phyloP scores from a whole-genome alignment of 2,797 vertebrate species.

The Todus mexicanus region DNA sequence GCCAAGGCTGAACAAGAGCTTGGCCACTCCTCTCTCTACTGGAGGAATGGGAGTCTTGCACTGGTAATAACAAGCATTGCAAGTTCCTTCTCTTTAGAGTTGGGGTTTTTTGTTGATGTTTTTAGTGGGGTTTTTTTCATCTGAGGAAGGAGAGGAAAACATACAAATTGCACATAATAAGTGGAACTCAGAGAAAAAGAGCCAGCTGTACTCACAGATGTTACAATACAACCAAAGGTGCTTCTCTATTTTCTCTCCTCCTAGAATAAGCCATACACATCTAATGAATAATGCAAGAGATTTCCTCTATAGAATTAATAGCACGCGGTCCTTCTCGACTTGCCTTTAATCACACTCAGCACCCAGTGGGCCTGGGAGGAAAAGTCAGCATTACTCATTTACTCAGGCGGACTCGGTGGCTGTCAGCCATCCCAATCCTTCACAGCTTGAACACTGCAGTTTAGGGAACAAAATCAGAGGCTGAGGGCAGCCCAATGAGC shows the following conservation, averaged over 20 bases:
- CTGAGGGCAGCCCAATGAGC: not conserved
- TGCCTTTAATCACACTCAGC: conserved; percentile 43
- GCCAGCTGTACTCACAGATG: conserved; percentile 53
- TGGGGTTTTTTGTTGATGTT: not conserved
- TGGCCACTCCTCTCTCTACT: not conserved
- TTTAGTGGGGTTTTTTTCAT: not conserved
- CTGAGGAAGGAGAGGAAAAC: conserved; percentile 19
- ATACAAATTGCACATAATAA: conserved; percentile 44
- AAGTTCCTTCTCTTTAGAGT: not conserved
- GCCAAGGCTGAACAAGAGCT: not conserved
- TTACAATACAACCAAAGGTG: conserved; percentile 33
- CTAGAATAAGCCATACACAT: not conserved
- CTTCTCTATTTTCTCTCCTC: conserved; percentile 16
- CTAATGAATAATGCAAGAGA: conserved; percentile 33
- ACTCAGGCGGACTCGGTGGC: not conserved
- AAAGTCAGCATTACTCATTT: conserved; percentile 3
- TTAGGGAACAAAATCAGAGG: not conserved
- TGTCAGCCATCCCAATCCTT: not conserved
- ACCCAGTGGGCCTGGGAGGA: not conserved
- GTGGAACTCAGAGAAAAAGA: not conserved
- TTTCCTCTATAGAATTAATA: conserved; percentile 42
- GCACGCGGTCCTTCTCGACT: not conserved
- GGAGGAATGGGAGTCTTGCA: not conserved
- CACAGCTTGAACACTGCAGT: accelerated
- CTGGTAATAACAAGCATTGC: not conserved